These are phyloP conservation scores for Noctua pronuba DNA, from an alignment of 2,888 invertebrate genomes.

Conservation along the genomic window DNA sequence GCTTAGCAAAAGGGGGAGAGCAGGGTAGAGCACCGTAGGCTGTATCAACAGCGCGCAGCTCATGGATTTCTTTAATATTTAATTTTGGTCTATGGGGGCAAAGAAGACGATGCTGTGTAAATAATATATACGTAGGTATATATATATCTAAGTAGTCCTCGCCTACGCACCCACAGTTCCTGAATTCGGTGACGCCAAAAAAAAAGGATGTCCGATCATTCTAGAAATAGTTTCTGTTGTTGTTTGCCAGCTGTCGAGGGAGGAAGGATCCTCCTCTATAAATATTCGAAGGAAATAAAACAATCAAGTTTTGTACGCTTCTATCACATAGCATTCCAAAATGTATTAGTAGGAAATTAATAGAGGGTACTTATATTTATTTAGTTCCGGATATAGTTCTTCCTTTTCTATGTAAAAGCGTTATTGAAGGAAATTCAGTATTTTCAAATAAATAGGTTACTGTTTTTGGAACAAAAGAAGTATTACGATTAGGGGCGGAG, in stretches of 20 bases:
- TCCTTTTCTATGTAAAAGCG: background rate
- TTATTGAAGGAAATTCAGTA: conserved; percentile 56
- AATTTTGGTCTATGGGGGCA: background rate
- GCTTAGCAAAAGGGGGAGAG: background rate
- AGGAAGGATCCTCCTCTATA: conserved; percentile 56
- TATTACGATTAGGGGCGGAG: conserved; percentile 72
- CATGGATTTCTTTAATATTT: background rate
- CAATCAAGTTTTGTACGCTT: conserved; percentile 25
- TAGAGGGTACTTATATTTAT: background rate
- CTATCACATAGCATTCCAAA: conserved; percentile 6
- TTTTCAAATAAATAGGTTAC: conserved; percentile 83
- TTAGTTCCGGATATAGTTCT: background rate
- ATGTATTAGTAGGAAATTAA: conserved; percentile 17
- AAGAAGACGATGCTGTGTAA: background rate
- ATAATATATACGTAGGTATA: background rate
- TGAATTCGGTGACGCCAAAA: conserved; percentile 22
- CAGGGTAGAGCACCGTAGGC: background rate
- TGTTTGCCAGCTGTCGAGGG: conserved; percentile 60
- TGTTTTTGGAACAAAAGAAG: conserved; percentile 89
- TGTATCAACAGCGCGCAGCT: background rate
- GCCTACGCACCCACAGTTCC: background rate
- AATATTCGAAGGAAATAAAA: conserved; percentile 53
- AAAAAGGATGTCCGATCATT: conserved; percentile 57
- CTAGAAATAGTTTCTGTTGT: conserved; percentile 62
- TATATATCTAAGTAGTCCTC: background rate